These are phyloP conservation scores for Syrrhaptes paradoxus DNA, from an alignment of 2,113 vertebrate genomes.

Conservation along the genomic window DNA sequence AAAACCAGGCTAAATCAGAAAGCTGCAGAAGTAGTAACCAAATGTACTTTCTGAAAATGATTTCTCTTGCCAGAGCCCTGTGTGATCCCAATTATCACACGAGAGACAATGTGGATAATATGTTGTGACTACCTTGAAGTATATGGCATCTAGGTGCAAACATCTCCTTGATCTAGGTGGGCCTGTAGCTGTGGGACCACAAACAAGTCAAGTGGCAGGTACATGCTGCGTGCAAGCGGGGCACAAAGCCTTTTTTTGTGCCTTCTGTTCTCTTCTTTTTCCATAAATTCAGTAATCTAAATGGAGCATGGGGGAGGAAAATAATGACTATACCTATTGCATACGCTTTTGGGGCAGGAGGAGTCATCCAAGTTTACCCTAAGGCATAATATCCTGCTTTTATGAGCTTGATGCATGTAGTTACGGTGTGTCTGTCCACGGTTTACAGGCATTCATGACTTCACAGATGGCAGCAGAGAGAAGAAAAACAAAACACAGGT, in stretches of 20 bases:
- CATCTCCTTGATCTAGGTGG: not conserved
- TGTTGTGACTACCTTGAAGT: not conserved
- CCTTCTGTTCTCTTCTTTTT: not conserved
- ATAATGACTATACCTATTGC: not conserved
- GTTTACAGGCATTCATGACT: not conserved
- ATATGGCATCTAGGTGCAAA: not conserved
- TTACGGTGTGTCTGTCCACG: not conserved
- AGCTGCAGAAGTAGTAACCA: not conserved
- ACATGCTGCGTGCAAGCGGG: not conserved
- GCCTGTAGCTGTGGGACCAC: not conserved
- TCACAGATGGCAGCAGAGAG: not conserved
- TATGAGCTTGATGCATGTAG: fast-evolving
- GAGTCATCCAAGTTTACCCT: not conserved
- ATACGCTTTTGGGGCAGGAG: not conserved
- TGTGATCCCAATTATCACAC: not conserved
- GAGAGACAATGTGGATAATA: not conserved
- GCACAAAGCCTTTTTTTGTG: not conserved
- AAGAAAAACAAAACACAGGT: not conserved
- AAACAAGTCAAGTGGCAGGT: not conserved
- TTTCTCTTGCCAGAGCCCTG: not conserved
- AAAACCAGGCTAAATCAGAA: not conserved
- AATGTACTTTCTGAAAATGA: not conserved
- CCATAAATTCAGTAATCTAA: not conserved
- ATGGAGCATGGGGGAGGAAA: not conserved
- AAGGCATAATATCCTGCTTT: not conserved